These are phyloP conservation scores for Stigmatopora argus DNA, from an alignment of 2,113 vertebrate genomes.

Conservation along the genomic window DNA sequence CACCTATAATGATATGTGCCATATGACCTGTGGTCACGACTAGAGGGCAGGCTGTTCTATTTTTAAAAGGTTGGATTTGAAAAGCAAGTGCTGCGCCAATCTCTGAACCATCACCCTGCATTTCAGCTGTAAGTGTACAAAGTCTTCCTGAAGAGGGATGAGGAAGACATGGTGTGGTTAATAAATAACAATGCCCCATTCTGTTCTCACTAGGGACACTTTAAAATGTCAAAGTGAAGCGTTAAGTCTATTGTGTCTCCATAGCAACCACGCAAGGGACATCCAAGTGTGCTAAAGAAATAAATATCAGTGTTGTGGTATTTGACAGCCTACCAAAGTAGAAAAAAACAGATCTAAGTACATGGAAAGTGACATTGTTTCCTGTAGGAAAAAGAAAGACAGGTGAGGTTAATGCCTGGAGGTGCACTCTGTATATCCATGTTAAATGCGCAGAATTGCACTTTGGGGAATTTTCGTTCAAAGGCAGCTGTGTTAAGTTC, in stretches of 20 bases:
- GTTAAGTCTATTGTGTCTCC: constrained; percentile 64
- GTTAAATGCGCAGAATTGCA: neutral
- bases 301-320: constrained; percentile 37
- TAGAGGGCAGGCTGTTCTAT: constrained; percentile 42
- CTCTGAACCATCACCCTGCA: constrained; percentile 15
- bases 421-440: neutral
- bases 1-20: constrained; percentile 32
- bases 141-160: neutral
- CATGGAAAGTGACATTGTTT: neutral
- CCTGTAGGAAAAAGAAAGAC: neutral
- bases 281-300: constrained; percentile 46
- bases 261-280: constrained; percentile 64
- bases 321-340: constrained; percentile 1
- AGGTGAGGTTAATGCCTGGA: neutral
- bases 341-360: neutral
- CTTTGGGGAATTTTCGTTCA: neutral
- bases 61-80: constrained; percentile 24
- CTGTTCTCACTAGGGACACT: constrained; percentile 19
- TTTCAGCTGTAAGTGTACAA: neutral
- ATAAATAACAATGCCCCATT: constrained; percentile 22
- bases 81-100: constrained; percentile 26
- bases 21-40: constrained; percentile 32
- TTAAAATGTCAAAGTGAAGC: constrained; percentile 55
- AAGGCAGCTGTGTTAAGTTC: no score
- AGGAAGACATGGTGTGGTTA: constrained; percentile 13